Base-by-base conservation (phyloP, 2,797 vertebrate genomes). In the Myotis findleyi region DNA sequence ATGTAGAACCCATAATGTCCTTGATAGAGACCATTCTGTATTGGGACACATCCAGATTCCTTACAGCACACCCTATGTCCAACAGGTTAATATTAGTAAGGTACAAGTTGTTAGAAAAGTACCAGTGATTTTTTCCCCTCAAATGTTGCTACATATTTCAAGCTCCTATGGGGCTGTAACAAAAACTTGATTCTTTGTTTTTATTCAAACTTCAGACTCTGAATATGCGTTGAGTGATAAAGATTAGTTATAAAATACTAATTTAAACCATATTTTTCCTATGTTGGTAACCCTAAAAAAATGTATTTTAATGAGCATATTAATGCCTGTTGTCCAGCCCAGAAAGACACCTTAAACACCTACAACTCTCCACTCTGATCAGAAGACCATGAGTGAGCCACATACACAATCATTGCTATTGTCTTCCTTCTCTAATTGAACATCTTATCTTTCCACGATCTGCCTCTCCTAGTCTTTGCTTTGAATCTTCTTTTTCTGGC, bases 61-160 rank as follows among this genome's bases (percentile, higher is more conserved):
- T 97, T 90, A 97, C 92, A 97, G 84, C 27, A 49, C 27, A 91
- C 96, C 89, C 94, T 95, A 96, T 96, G 89, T 95, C 97, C 97
- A 98, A 97, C n/a, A 72, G 97, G 97, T 97, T 98, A 97, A 98
- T 97, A 97, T 94, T 97, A 97, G 86, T 97, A 97, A 79, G 94
- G 86, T 95, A 90, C 80, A 97, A 95, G 85, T 51, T 95, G 94
- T 96, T 97, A 93, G 92, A 96, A 97, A 97, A 97, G 85, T 89
- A 95, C 41, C n/a, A 76, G 87, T 86, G 96, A 44, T 76, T 53
- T 2, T 1, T 83, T 81, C 12, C 47, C 76, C 73, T 93, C 8
- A 30, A 18, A 16, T 2, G 0, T 91, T 95, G 21, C 47, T 97
- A 64, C n/a, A 72, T 94, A 64, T 83, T 93, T 95, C 90, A 97